Base-by-base conservation (phyloP, 2,113 vertebrate genomes). In the Oryzias javanicus region DNA sequence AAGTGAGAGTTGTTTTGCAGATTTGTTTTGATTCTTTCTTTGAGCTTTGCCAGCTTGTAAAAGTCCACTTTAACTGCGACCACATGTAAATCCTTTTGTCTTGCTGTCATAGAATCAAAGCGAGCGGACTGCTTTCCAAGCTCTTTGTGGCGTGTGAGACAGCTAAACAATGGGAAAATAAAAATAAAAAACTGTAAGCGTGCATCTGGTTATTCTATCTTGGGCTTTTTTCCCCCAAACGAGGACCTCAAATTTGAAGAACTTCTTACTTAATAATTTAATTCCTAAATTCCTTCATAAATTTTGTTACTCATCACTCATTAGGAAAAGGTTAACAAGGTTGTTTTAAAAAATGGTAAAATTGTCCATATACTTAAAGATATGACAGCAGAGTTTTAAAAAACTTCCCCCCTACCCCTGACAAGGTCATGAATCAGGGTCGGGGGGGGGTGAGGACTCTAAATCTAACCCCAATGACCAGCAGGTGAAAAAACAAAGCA, bases 401-500 rank as follows among this genome's bases (percentile, higher is more conserved):
- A 65, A 54, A 51, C 20, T 35, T 71, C 45, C 47, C 29, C 70
- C 59, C 42, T 41, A 24, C 68, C 59, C 45, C 46, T 51, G 41
- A 63, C 59, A 55, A 47, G 48, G 67, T 56, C 42, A 60, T 74
- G 29, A 73, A 70, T 66, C 42, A 61, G 1, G 4, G 51, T 65
- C 29, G 27, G 19, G 51, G 50, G 15, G 22, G 55, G 20, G 58
- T n/a, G 16, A 24, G 41, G 40, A 4, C 14, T 24, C 42, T 83
- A 85, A 89, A 86, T 84, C 69, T 70, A 27, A 42, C 56, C 18
- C 24, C 54, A 72, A 54, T 87, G 74, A 76, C 60, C 12, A 4
- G 64, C 85, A 90, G 82, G 88, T 89, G 79, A 85, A 88, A 78
- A 84, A 85, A 89, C 72, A 88, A 51, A 82, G 59, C 49, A 70